Evolutionary conservation across 2,888 invertebrate species (phyloP).

Genomic region (Cantharis flavilabris): DNA sequence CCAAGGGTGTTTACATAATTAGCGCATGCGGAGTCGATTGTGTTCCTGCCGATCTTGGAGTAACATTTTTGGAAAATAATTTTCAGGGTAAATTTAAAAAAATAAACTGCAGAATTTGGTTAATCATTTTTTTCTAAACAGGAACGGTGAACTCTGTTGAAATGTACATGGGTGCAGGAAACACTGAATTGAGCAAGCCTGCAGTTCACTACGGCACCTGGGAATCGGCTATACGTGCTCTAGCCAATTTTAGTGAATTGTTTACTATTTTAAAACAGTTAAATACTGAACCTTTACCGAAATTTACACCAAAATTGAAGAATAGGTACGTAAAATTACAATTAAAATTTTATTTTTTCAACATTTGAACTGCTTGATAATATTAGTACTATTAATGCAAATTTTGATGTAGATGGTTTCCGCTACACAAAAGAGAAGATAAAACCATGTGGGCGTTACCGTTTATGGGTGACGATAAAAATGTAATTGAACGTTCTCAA

Average conservation of each 20-base stretch:
- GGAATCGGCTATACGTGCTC: constrained; percentile 81
- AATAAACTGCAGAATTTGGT: not conserved
- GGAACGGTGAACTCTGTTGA: constrained; percentile 78
- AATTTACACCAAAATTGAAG: constrained; percentile 43
- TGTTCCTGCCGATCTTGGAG: constrained; percentile 87
- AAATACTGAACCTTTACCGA: constrained; percentile 67
- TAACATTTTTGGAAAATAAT: constrained; percentile 75
- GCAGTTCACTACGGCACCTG: constrained; percentile 85
- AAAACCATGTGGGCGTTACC: constrained; percentile 51
- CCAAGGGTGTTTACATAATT: constrained; percentile 81
- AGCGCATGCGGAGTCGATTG: constrained; percentile 94
- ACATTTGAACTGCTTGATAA: too few species aligned
- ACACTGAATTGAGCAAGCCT: constrained; percentile 50
- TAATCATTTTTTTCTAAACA: constrained; percentile 37
- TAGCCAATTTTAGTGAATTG: constrained; percentile 69
- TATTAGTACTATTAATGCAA: not conserved
- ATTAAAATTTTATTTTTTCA: not conserved
- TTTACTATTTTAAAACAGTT: constrained; percentile 56
- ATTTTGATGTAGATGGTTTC: not conserved
- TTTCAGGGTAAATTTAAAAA: constrained; percentile 65
- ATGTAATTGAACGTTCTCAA: constrained; percentile 83
- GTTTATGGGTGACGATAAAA: constrained; percentile 82
- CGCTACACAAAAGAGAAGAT: not conserved
- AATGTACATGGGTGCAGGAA: constrained; percentile 63
- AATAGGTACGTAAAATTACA: not conserved